These are phyloP conservation scores for Drosophila anomalata DNA, from an alignment of 2,888 invertebrate species.

Conservation along the genomic window DNA sequence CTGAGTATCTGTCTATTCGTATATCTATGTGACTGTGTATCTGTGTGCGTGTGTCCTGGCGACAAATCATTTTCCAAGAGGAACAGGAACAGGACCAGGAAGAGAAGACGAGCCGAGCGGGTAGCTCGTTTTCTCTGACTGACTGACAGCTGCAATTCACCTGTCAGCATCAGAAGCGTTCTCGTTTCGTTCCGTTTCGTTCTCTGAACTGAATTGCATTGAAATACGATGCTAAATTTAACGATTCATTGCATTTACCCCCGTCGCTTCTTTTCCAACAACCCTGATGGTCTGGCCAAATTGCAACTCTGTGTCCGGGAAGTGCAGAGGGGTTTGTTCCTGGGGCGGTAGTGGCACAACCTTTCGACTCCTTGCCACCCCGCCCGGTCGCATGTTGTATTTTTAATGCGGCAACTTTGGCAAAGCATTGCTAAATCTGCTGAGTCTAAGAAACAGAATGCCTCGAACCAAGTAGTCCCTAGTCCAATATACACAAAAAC, in stretches of 20 bases:
- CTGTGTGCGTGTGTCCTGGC: conserved; percentile 33
- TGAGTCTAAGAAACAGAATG: conserved; percentile 69
- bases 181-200: conserved; percentile 51
- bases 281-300: conserved; percentile 54
- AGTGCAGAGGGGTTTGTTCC: background rate
- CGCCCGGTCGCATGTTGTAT: conserved; percentile 55
- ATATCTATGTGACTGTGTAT: conserved; percentile 23
- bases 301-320: conserved; percentile 69
- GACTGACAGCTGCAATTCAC: conserved; percentile 78
- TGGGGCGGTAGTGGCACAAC: conserved; percentile 14
- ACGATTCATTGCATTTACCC: conserved; percentile 76
- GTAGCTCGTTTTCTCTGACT: conserved; percentile 47
- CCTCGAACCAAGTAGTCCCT: background rate
- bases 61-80: conserved; percentile 61
- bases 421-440: conserved; percentile 78
- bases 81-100: conserved; percentile 21
- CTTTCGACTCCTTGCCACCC: conserved; percentile 20
- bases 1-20: conserved; percentile 29
- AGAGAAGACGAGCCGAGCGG: conserved; percentile 36
- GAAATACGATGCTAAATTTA: conserved; percentile 79
- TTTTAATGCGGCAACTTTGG: conserved; percentile 75
- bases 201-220: conserved; percentile 67
- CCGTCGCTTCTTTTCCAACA: conserved; percentile 44
- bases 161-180: conserved; percentile 68
- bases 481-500: background rate